Base-by-base conservation (phyloP, 2,888 invertebrate genomes). In the Unio delphinus region DNA sequence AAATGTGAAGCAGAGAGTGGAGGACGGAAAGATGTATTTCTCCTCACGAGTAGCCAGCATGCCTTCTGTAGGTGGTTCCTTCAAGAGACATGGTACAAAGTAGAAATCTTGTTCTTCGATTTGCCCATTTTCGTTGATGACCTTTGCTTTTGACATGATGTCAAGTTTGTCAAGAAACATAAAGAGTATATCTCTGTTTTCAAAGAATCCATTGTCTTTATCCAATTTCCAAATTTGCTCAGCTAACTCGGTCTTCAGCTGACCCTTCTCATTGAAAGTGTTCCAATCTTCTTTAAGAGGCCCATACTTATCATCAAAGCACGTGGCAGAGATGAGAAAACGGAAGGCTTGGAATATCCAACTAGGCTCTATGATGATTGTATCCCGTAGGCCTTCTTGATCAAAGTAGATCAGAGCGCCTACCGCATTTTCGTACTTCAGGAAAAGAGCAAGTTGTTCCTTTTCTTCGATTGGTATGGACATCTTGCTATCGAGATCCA, bases 301-400 rank as follows among this genome's bases (percentile, higher is more conserved):
- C 17, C 74, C 74, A 65, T 72, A 72, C 58, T 74, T 74, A 30
- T 62, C 65, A 59, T 68, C 69, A 64, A 74, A 74, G 20, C 72
- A 64, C n/a, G 67, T 67, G 4, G 74, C 74, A 45, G 67, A 62
- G 6, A 74, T 74, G 23, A 74, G 61, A 62, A 65, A 69, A 18
- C 74, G 61, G 60, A 76, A 76, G 1, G 69, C 72, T 64, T 73
- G 72, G 61, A 76, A 68, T 8, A 76, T 73, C 73, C 73, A 76
- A 61, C 73, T 73, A 23, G 76, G 76, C 17, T 65, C 61, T 17
- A 76, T 60, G 55, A 76, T 72, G 30, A 76, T 61, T 28, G 20
- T 54, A 17, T 72, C 45, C 15, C 68, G 28, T 11, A 76, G 57
- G 11, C 56, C 20, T 45, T 73, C 70, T 61, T 69, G 68, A 28